Base-by-base conservation (phyloP, 2,888 invertebrate genomes). In the Meloe dianella region DNA sequence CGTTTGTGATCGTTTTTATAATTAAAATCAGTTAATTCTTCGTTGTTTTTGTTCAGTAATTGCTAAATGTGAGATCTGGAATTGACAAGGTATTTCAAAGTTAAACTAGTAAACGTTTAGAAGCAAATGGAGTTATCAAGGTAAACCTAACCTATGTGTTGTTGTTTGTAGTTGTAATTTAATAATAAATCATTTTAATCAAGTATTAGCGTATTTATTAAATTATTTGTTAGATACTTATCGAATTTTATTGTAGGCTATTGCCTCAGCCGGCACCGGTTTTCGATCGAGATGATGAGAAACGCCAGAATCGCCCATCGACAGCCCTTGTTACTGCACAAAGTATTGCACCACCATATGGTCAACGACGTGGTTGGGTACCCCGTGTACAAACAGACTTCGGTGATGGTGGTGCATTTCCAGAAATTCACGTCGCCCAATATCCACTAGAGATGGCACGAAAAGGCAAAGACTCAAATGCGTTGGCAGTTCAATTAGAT, bases 381-480 rank as follows among this genome's bases (percentile, higher is more conserved):
- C 98, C 99, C 0, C 86, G 98, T 60, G 88, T 87, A 60, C 89
- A 91, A 61, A 94, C 89, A 0, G 91, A 91, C 77, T 91, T 86
- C 82, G 90, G 89, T n/a, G 98, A 98, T 89, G 99, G 99, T 0
- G 99, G 99, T 29, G 96, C 99, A 0, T 99, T 96, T 83, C 99
- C 99, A 0, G 99, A 99, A 86, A 95, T 98, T 71, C 94, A 93
- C 79, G 93, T 97, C 24, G 98, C 97, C 0, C 99, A 99, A 79
- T 96, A 95, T 84, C 99, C 99, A 0, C 84, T 98, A 65, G 92
- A 92, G 9, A 94, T 98, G 94, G 98, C 97, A 0, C 88, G 90
- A 14, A 90, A 90, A 30, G 91, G 91, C 61, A 91, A 91, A 77
- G 90, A 91, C 79, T 89, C 91, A 0, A 98, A 97, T 85, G 95